Conservation (phyloP, 2,888 invertebrate genomes). For the Ophioninae sp. region DNA sequence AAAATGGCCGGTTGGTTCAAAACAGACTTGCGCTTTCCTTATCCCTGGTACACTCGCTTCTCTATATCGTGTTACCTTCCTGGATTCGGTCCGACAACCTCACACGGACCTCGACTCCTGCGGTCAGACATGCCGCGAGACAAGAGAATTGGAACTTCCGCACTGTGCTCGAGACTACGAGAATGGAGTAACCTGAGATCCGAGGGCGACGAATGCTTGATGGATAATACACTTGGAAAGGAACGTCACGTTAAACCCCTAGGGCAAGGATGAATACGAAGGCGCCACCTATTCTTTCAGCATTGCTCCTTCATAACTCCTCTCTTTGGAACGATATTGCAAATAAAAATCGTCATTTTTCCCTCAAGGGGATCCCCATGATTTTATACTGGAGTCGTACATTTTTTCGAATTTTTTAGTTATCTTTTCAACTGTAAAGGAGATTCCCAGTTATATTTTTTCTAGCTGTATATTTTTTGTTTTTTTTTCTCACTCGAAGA, state of each 20-base stretch:
- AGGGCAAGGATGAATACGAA: not conserved
- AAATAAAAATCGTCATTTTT: not conserved
- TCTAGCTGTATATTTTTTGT: no score
- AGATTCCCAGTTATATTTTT: no score
- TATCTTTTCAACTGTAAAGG: not conserved
- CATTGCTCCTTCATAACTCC: not conserved
- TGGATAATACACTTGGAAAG: slow-evolving; percentile 55
- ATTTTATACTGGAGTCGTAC: not conserved
- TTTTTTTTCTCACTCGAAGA: no score
- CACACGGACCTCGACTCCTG: slow-evolving; percentile 12
- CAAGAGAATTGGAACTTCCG: not conserved
- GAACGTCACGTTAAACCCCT: slow-evolving; percentile 18
- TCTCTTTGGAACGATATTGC: not conserved
- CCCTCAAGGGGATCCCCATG: not conserved
- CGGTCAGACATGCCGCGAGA: slow-evolving; percentile 5
- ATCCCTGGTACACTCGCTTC: slow-evolving; percentile 18
- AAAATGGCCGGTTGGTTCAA: slow-evolving; percentile 47
- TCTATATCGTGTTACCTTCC: slow-evolving; percentile 18
- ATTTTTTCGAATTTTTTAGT: not conserved
- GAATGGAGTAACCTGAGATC: slow-evolving; percentile 5
- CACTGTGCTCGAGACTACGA: not conserved
- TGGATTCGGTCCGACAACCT: slow-evolving; percentile 18
- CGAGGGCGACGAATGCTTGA: slow-evolving; percentile 37
- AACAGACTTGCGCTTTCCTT: slow-evolving; percentile 46
- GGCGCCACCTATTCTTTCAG: no score